These are phyloP conservation scores for Platyscapa corneri DNA, from an alignment of 1,140 invertebrate species.

Conservation along the genomic window DNA sequence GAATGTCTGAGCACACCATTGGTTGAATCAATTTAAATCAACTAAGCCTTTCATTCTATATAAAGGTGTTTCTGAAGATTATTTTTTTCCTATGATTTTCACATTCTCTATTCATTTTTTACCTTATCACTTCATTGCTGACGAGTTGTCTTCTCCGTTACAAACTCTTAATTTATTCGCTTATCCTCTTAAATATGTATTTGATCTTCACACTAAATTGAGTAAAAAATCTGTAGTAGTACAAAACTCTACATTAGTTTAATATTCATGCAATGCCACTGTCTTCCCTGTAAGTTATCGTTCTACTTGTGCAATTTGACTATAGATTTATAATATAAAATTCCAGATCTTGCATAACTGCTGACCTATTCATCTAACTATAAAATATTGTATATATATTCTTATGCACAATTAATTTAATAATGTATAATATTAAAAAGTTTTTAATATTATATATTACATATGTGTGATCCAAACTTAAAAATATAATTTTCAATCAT, in stretches of 20 bases:
- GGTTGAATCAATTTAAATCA: constrained; percentile 72
- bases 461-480: no score
- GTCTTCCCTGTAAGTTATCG: constrained; percentile 19
- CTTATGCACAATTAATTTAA: no score
- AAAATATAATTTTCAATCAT: no score
- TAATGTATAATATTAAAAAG: no score
- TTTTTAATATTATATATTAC: no score
- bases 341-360: no score
- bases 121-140: constrained; percentile 32
- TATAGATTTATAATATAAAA: no score
- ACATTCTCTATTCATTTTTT: constrained; percentile 41
- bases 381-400: no score
- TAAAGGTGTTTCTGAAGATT: constrained; percentile 64
- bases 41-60: constrained; percentile 69
- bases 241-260: constrained; percentile 28
- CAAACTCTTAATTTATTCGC: not conserved
- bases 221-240: constrained; percentile 31
- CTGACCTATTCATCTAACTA: no score
- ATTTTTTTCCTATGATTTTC: not conserved
- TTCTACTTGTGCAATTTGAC: no score
- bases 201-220: constrained; percentile 17
- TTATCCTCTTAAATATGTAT: not conserved
- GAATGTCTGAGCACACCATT: constrained; percentile 68
- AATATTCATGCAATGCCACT: constrained; percentile 7
- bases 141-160: constrained; percentile 51